Percentiles rank a stretch among this genome's conserved stretches.
Conservation (phyloP, 2,797 vertebrate species). For the Cuniculus paca region DNA sequence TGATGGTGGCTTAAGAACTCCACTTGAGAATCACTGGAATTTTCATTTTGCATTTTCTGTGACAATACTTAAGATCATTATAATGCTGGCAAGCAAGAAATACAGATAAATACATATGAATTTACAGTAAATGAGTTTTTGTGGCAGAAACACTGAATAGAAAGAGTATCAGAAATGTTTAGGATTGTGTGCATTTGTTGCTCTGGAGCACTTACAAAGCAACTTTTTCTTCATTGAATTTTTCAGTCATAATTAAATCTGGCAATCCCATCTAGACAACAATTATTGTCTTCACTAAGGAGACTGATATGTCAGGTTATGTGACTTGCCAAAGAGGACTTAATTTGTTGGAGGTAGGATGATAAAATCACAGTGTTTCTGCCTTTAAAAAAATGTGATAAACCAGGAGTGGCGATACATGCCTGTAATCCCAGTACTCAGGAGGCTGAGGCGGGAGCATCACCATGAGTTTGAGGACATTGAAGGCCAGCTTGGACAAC, state of each 20-base stretch:
- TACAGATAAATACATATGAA: not conserved
- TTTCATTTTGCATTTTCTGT: slow-evolving; percentile 1
- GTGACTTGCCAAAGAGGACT: slow-evolving; percentile 3
- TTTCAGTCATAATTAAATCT: not conserved
- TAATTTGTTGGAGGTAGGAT: not conserved
- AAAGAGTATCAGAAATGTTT: not conserved
- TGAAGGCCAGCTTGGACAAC: not conserved
- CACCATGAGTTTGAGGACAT: not conserved
- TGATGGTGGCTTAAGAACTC: not conserved
- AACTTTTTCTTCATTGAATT: not conserved
- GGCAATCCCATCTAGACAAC: not conserved
- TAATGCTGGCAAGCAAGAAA: not conserved
- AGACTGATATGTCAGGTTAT: not conserved
- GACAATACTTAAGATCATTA: not conserved
- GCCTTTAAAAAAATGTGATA: not conserved
- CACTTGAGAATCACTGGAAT: not conserved
- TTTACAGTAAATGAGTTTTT: not conserved
- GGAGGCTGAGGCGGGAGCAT: not conserved
- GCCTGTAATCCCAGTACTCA: not conserved
- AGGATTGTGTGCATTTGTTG: not conserved
- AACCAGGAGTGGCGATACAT: not conserved
- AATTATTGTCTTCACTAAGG: not conserved
- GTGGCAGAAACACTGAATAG: not conserved
- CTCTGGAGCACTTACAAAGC: not conserved
- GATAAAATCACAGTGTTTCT: slow-evolving; percentile 35